Evolutionary conservation across 2,113 vertebrate genomes (phyloP).

Genomic region (Platichthys flesus): DNA sequence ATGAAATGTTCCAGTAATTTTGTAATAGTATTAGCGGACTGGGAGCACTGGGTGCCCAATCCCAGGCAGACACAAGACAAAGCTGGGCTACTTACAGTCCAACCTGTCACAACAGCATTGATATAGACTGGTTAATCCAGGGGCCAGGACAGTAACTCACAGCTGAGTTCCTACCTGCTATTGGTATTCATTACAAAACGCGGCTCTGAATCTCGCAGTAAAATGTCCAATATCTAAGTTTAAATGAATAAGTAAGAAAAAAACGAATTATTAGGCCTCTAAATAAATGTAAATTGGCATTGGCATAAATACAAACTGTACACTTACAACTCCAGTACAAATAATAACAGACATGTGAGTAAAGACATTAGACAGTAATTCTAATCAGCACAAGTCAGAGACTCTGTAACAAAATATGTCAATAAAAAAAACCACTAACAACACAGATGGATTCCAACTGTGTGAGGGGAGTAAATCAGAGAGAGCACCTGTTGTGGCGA

Average conservation of each 20-base stretch:
- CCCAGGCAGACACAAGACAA: conserved; percentile 14
- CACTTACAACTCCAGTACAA: neutral
- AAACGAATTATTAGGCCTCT: neutral
- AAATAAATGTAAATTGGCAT: neutral
- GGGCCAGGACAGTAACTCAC: conserved; percentile 45
- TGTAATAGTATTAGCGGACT: conserved; percentile 59
- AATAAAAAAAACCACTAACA: neutral
- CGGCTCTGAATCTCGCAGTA: conserved; percentile 40
- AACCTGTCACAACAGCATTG: conserved; percentile 66
- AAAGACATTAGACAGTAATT: neutral
- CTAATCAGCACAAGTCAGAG: neutral
- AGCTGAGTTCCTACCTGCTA: conserved; percentile 42
- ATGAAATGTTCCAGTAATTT: conserved; percentile 52
- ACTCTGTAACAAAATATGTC: neutral
- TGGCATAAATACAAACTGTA: neutral
- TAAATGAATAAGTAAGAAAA: conserved; percentile 11
- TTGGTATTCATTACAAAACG: conserved; percentile 54
- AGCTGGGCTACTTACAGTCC: conserved; percentile 62
- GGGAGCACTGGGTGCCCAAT: conserved; percentile 52
- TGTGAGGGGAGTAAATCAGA: conserved; percentile 26
- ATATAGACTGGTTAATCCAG: conserved; percentile 61
- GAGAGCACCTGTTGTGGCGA: conserved; percentile 52
- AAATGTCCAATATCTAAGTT: conserved; percentile 53
- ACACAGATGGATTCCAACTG: conserved; percentile 27
- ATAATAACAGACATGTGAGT: neutral